Evolutionary conservation across 2,797 vertebrate species (phyloP).

Genomic region (Graptemys geographica): DNA sequence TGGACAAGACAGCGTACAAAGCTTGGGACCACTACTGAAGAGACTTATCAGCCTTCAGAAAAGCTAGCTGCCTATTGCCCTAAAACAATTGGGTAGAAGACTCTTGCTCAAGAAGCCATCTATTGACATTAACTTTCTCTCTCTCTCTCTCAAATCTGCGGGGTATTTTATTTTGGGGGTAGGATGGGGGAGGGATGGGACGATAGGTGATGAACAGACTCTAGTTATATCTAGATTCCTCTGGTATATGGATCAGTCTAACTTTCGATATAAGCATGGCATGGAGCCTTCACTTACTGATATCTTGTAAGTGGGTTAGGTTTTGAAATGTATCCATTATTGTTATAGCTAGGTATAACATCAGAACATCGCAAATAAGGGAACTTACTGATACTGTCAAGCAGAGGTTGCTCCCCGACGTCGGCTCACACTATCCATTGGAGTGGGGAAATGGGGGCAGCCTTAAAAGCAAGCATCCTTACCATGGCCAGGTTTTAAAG

Average conservation of each 20-base stretch:
- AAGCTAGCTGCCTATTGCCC: neutral
- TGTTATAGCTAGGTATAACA: no score
- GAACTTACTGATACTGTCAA: neutral
- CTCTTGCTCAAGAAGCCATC: neutral
- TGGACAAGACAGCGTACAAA: neutral
- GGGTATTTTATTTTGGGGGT: neutral
- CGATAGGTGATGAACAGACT: neutral
- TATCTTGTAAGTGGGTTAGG: neutral
- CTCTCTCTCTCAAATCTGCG: neutral
- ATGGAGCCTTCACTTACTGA: slow-evolving; percentile 46
- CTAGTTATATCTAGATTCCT: slow-evolving; percentile 1
- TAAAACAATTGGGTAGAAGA: neutral
- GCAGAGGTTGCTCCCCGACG: neutral
- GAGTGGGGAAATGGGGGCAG: neutral
- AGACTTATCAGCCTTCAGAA: neutral
- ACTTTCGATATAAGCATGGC: slow-evolving; percentile 44
- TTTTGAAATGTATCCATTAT: no score
- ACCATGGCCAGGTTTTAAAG: neutral
- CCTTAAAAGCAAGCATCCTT: neutral
- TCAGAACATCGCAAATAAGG: neutral
- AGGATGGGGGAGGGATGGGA: neutral
- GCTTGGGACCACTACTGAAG: neutral
- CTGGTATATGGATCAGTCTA: slow-evolving; percentile 3
- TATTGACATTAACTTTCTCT: neutral
- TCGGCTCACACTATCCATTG: neutral